Evolutionary conservation across 1,140 invertebrate species (phyloP).

Genomic region (Sinonovacula constricta): DNA sequence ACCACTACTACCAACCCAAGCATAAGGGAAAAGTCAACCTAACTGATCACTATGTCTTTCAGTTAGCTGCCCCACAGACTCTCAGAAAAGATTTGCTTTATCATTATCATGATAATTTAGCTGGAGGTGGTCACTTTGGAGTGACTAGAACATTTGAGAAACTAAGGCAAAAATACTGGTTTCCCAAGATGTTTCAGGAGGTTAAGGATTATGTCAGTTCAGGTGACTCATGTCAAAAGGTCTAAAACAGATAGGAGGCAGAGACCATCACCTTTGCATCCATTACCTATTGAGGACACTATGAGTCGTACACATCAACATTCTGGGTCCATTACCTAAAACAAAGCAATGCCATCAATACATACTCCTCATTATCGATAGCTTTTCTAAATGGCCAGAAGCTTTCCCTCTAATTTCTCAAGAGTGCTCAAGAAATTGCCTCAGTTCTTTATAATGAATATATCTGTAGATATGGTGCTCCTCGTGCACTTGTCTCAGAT

Average conservation of each 20-base stretch:
- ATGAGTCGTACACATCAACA: conserved; percentile 59
- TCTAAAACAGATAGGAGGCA: conserved; percentile 36
- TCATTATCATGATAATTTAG: conserved; percentile 56
- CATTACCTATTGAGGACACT: conserved; percentile 49
- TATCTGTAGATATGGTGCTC: conserved; percentile 52
- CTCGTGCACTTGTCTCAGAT: conserved; percentile 39
- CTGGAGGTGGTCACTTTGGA: conserved; percentile 55
- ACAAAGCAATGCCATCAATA: conserved; percentile 48
- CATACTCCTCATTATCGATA: conserved; percentile 54
- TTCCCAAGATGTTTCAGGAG: conserved; percentile 54
- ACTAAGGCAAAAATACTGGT: conserved; percentile 58
- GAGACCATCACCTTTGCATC: conserved; percentile 40
- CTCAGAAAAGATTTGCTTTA: conserved; percentile 41
- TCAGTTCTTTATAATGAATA: conserved; percentile 43
- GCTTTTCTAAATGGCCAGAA: conserved; percentile 51
- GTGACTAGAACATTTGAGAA: conserved; percentile 43
- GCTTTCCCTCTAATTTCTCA: conserved; percentile 31
- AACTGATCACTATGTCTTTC: conserved; percentile 14
- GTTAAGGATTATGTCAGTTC: conserved; percentile 51
- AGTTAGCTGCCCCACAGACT: conserved; percentile 40
- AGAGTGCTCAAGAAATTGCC: conserved; percentile 41
- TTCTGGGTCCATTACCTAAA: conserved; percentile 54
- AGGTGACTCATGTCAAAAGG: conserved; percentile 58
- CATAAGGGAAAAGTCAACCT: neutral
- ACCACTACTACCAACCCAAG: conserved; percentile 53